Percentiles rank a stretch among this genome's conserved stretches.
Conservation (phyloP, 2,888 invertebrate species). For the Aelia acuminata region DNA sequence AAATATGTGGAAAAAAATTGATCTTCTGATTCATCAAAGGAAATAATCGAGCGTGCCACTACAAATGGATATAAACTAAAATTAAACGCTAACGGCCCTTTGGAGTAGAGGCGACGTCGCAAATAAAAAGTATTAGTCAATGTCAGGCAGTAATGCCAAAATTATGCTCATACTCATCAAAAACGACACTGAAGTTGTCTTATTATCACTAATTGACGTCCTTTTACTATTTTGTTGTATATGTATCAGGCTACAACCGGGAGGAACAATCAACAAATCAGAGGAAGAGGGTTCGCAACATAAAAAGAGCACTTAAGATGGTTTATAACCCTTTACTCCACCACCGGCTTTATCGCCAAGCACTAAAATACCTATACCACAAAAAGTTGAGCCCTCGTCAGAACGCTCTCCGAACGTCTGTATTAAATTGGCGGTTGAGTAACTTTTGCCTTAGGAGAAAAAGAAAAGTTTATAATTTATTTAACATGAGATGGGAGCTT, state of each 20-base stretch:
- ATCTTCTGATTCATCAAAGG: no score
- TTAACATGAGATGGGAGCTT: neutral
- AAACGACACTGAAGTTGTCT: neutral
- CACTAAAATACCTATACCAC: neutral
- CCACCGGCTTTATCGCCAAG: neutral
- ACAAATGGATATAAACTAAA: no score
- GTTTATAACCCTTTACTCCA: neutral
- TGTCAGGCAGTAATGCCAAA: neutral
- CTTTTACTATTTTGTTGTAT: neutral
- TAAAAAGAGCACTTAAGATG: neutral
- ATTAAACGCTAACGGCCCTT: no score
- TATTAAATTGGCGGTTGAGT: neutral
- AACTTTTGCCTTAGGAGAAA: neutral
- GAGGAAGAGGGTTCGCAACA: neutral
- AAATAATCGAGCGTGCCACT: no score
- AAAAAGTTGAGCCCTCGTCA: neutral
- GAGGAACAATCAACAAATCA: slow-evolving; percentile 7
- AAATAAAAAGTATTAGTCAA: neutral
- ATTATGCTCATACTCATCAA: neutral
- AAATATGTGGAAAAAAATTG: no score
- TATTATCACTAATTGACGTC: neutral
- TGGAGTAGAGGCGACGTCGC: no score
- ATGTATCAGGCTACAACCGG: neutral
- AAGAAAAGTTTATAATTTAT: neutral
- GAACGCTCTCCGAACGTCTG: neutral